Evolutionary conservation across 2,888 invertebrate species (phyloP).

Genomic region (Sarcophaga caerulescens): DNA sequence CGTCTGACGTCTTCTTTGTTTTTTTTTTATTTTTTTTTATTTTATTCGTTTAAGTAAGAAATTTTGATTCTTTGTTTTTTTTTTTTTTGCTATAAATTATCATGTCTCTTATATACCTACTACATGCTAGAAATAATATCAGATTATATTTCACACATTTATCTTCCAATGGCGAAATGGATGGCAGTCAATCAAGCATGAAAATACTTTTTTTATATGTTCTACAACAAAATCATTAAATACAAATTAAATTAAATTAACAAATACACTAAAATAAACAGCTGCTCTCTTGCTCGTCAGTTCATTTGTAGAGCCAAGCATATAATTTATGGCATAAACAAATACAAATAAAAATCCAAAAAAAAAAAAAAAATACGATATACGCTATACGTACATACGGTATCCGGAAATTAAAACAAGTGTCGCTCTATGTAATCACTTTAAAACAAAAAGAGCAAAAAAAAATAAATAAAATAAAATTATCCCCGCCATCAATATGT

Average conservation of each 20-base stretch:
- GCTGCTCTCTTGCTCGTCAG: not conserved
- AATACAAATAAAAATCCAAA: not conserved
- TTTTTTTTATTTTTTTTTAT: slow-evolving; percentile 8
- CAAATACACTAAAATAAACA: slow-evolving; percentile 18
- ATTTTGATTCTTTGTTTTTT: not conserved
- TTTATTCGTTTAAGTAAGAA: not conserved
- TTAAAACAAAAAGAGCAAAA: slow-evolving; percentile 3
- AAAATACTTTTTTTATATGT: slow-evolving; percentile 31
- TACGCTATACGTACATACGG: not conserved
- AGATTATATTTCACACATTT: slow-evolving; percentile 54
- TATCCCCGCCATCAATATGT: slow-evolving; percentile 35
- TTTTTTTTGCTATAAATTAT: slow-evolving; percentile 22
- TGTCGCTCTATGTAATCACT: slow-evolving; percentile 16
- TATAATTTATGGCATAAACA: not conserved
- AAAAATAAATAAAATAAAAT: not conserved
- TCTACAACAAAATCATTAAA: slow-evolving; percentile 55
- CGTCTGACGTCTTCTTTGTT: not conserved
- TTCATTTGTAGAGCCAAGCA: too few relatives aligned
- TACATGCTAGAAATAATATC: not conserved
- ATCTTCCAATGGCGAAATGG: slow-evolving; percentile 34
- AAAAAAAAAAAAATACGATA: slow-evolving; percentile 23
- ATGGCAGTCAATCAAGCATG: slow-evolving; percentile 58
- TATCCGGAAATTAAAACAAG: slow-evolving; percentile 47
- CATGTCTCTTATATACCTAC: not conserved
- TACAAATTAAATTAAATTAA: slow-evolving; percentile 58